Conservation (phyloP, 2,797 vertebrate species). For the Ataeniobius toweri region DNA sequence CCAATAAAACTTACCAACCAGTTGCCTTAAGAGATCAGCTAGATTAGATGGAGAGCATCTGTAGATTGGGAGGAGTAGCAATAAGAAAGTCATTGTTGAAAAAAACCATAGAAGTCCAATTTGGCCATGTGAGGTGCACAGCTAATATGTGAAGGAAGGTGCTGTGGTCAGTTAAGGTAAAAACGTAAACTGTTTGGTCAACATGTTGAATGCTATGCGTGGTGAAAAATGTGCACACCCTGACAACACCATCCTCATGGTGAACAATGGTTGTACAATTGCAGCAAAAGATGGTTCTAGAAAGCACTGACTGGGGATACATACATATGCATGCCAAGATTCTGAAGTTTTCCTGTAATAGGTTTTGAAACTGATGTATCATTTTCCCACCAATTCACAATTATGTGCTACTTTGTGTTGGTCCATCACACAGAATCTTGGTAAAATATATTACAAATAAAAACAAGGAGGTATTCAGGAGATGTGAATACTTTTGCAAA, state of each 20-base stretch:
- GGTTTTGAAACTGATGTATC: background rate
- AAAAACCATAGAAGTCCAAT: background rate
- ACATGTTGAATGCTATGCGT: background rate
- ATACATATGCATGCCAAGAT: background rate
- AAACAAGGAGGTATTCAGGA: too few species aligned
- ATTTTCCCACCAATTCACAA: background rate
- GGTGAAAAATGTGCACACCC: background rate
- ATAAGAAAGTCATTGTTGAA: background rate
- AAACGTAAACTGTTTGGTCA: too few species aligned
- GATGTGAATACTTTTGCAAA: background rate
- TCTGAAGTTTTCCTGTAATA: background rate
- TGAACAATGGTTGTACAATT: background rate
- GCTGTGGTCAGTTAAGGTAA: too few species aligned
- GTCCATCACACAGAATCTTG: background rate
- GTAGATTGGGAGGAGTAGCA: too few species aligned
- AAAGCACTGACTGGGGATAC: background rate
- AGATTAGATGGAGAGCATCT: too few species aligned
- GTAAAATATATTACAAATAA: background rate
- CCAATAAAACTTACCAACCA: too few species aligned
- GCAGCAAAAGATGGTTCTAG: background rate
- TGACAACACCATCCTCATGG: background rate
- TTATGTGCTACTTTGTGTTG: background rate
- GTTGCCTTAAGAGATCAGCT: too few species aligned
- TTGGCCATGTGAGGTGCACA: too few species aligned
- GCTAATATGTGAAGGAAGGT: too few species aligned